phyloP scores from a whole-genome alignment of 2,797 vertebrate species.

The Bucorvus abyssinicus region DNA sequence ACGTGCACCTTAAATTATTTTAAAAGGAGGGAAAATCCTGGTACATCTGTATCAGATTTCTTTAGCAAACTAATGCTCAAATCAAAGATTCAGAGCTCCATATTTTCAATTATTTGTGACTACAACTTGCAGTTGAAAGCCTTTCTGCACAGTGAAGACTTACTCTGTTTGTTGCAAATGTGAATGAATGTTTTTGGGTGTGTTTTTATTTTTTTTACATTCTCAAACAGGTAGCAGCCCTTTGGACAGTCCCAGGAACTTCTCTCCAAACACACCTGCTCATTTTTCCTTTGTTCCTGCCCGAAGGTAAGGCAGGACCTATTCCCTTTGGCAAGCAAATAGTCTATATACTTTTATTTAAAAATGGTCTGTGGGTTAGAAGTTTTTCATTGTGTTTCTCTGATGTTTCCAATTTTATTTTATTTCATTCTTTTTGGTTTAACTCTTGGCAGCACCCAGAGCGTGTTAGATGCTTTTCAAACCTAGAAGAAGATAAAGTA shows the following conservation, averaged over 20 bases:
- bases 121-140: not conserved
- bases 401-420: not conserved
- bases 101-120: not conserved
- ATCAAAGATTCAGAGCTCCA: not conserved
- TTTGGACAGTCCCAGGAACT: conserved; percentile 94
- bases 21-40: not conserved
- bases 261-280: conserved; percentile 92
- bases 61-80: not conserved
- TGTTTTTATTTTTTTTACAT: not conserved
- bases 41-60: not conserved
- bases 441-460: not conserved
- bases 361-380: not conserved
- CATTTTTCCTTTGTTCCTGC: conserved; percentile 96
- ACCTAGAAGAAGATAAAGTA: not conserved
- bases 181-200: not conserved
- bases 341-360: not conserved
- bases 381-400: not conserved
- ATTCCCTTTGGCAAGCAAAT: not conserved
- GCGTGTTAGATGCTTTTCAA: not conserved
- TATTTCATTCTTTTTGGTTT: not conserved
- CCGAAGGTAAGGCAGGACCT: conserved; percentile 86
- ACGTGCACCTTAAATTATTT: not conserved
- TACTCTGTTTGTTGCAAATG: not conserved
- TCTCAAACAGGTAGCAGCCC: conserved; percentile 88
- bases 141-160: not conserved